A percentile compares a stretch with the other conserved stretches of the same genome.
Conservation (phyloP, 1,140 invertebrate genomes). For the Heliconius hewitsoni region DNA sequence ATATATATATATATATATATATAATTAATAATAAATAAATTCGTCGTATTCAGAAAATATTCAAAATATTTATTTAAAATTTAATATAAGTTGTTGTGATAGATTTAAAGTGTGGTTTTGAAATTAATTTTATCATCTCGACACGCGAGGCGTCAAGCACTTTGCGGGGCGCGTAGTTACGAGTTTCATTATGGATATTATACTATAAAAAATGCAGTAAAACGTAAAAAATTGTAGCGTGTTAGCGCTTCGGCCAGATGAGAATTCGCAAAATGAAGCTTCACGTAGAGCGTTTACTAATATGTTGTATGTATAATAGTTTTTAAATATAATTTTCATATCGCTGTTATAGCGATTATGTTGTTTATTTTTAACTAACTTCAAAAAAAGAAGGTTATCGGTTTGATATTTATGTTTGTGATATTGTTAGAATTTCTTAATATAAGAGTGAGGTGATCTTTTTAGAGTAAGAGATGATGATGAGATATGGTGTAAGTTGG, state of each 20-base stretch:
- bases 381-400: no score
- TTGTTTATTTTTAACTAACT: background rate
- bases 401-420: no score
- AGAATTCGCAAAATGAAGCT: conserved; percentile 1
- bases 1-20: no score
- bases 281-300: background rate
- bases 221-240: conserved; percentile 20
- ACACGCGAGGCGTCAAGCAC: conserved; percentile 25
- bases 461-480: no score
- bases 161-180: conserved; percentile 26
- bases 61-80: conserved; percentile 10
- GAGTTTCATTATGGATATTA: conserved; percentile 26
- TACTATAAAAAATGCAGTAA: conserved; percentile 19
- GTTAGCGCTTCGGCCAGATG: conserved; percentile 8
- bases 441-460: no score
- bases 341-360: background rate
- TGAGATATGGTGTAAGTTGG: no score
- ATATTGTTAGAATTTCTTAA: no score
- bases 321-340: background rate
- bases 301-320: background rate
- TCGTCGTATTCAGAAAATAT: background rate
- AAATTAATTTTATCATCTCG: conserved; percentile 29
- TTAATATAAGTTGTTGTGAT: conserved; percentile 18
- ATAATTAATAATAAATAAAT: no score
- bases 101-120: conserved; percentile 24